Percentiles rank a stretch among this genome's conserved stretches.
Conservation (phyloP, 2,888 invertebrate genomes). For the Spisula solida region DNA sequence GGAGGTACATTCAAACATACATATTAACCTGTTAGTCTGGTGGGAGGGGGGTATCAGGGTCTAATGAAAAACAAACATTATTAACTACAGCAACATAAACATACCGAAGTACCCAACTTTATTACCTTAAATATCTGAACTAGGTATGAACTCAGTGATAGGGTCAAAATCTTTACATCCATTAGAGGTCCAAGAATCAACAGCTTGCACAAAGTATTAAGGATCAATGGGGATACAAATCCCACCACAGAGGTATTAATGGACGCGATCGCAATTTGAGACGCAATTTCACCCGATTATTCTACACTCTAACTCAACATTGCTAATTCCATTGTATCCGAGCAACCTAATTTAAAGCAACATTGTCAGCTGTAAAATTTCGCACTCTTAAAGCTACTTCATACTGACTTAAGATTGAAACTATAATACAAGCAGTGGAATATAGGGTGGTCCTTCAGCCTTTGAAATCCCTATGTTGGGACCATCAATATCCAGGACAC, state of each 20-base stretch:
- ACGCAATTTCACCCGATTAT: constrained; percentile 32
- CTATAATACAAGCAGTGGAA: neutral
- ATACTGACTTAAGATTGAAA: neutral
- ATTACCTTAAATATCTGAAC: constrained; percentile 33
- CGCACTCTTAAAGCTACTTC: neutral
- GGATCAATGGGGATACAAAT: constrained; percentile 32
- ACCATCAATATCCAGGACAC: neutral
- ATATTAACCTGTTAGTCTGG: neutral
- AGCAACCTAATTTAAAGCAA: constrained; percentile 28
- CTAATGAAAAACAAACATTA: constrained; percentile 45
- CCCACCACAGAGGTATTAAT: constrained; percentile 33
- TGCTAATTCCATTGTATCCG: constrained; percentile 38
- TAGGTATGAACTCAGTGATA: constrained; percentile 11
- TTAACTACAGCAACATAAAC: constrained; percentile 14
- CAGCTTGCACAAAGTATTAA: constrained; percentile 28
- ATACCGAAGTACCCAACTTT: neutral
- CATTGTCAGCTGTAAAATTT: constrained; percentile 18
- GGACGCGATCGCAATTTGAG: constrained; percentile 35
- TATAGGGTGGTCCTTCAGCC: neutral
- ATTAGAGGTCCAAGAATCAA: constrained; percentile 1
- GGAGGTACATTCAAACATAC: neutral
- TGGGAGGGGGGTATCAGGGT: neutral
- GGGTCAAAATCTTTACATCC: constrained; percentile 36
- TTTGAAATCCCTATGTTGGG: neutral
- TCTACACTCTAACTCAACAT: constrained; percentile 40